Evolutionary conservation across 2,888 invertebrate species (phyloP).

Genomic region (Lacanobia wlatinum): DNA sequence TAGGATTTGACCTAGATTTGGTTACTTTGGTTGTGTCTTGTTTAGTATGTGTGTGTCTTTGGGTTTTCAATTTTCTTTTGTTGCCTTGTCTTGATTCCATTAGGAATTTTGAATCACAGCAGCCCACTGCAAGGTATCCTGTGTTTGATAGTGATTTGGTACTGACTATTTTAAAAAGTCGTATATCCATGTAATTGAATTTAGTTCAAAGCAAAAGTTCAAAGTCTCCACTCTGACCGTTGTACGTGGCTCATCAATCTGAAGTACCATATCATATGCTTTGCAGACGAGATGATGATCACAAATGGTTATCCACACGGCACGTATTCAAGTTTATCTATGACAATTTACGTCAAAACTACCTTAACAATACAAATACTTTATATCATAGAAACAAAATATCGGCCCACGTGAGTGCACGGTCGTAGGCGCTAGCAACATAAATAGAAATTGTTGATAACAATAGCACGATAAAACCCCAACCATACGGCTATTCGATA

Average conservation of each 20-base stretch:
- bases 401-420: conserved; percentile 46
- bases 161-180: no score
- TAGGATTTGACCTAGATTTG: conserved; percentile 35
- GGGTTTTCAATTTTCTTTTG: background rate
- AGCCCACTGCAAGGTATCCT: background rate
- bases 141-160: background rate
- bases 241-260: background rate
- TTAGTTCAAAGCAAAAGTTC: no score
- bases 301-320: conserved; percentile 1
- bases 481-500: conserved; percentile 56
- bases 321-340: conserved; percentile 2
- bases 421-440: conserved; percentile 56
- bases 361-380: conserved; percentile 1
- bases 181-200: no score
- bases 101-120: background rate
- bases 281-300: background rate
- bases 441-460: conserved; percentile 67
- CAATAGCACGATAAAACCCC: conserved; percentile 55
- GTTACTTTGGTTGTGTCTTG: conserved; percentile 1
- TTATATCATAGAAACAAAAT: conserved; percentile 33
- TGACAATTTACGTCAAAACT: conserved; percentile 8
- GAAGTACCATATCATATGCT: background rate
- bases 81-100: background rate
- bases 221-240: background rate
- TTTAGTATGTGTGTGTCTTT: background rate